Base-by-base conservation (phyloP, 2,113 vertebrate genomes). In the Forbesichthys agassizii region DNA sequence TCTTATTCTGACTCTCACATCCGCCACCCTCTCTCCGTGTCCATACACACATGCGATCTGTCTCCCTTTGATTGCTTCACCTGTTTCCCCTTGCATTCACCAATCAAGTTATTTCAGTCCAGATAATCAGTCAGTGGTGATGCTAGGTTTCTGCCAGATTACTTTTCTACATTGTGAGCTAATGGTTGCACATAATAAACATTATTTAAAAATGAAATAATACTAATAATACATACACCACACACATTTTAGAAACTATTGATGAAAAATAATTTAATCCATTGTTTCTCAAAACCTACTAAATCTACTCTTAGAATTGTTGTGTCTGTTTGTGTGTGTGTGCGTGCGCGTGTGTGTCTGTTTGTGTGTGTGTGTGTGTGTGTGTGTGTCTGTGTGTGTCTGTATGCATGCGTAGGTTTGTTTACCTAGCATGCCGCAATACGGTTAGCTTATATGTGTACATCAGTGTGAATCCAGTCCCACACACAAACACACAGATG, bases 381-480 rank as follows among this genome's bases (percentile, higher is more conserved):
- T 61, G 33, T 78, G 69, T 67, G 69, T 64, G 54, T 64, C 54
- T 66, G 64, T 47, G 68, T 51, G 48, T 33, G 63, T 16, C 27
- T 36, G 27, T 13, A 13, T n/a, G 51, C 33, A 36, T 12, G 3
- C 27, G 65, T 16, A n/a, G 55, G 61, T 86, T 84, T 84, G 75
- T 87, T 87, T 85, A 77, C 75, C 70, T 80, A 82, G 79, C 64
- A 79, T 77, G 73, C 67, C 16, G 18, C 33, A 14, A 56, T 73
- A 57, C 65, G 67, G 64, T 80, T 82, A 74, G 74, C 70, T 72
- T 68, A 66, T 68, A 42, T 42, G 36, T 42, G 58, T 75, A 63
- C 68, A 53, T 63, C 27, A 53, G n/a, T 69, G 73, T 69, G 61
- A n/a, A 18, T 42, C 3, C 18, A 27, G 42, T 78, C 47, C 64